Percentiles rank a stretch among this genome's conserved stretches.
Evolutionary conservation across 2,888 invertebrate species (phyloP).

Genomic region (Dynastes grantii): DNA sequence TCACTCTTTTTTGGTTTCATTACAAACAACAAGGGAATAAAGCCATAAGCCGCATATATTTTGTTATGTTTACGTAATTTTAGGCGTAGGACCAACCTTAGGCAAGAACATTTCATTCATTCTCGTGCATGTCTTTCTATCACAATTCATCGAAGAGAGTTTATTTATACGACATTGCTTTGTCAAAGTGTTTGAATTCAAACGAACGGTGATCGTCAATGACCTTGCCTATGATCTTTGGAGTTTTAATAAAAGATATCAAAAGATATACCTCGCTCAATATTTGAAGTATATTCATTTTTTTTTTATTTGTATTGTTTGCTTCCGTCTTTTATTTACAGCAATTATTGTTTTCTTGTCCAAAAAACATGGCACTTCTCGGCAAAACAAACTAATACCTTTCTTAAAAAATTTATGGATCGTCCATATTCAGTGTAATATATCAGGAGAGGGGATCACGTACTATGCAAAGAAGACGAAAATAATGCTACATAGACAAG

Average conservation of each 20-base stretch:
- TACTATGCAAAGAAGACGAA: no score
- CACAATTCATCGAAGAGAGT: no score
- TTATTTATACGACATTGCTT: no score
- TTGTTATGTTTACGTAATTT: slow-evolving; percentile 21
- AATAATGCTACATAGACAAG: neutral
- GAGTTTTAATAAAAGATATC: neutral
- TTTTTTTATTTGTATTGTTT: slow-evolving; percentile 6
- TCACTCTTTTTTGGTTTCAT: slow-evolving; percentile 24
- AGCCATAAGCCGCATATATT: slow-evolving; percentile 42
- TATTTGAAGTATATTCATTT: neutral
- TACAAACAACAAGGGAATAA: slow-evolving; percentile 26
- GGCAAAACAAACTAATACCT: slow-evolving; percentile 48
- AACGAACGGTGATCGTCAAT: neutral
- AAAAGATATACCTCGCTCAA: neutral
- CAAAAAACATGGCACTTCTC: slow-evolving; percentile 51
- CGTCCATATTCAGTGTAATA: slow-evolving; percentile 45
- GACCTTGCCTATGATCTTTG: neutral
- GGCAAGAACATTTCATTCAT: no score
- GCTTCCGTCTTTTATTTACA: slow-evolving; percentile 41
- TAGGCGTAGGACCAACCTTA: neutral
- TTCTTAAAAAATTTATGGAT: slow-evolving; percentile 22
- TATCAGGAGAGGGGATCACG: neutral
- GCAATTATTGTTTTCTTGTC: slow-evolving; percentile 26
- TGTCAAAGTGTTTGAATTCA: neutral
- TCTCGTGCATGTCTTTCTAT: no score